Percentiles rank a stretch among this genome's conserved stretches.
These are phyloP conservation scores for Petrocephalus schoutedeni DNA, from an alignment of 2,797 vertebrate genomes.

Conservation along the genomic window DNA sequence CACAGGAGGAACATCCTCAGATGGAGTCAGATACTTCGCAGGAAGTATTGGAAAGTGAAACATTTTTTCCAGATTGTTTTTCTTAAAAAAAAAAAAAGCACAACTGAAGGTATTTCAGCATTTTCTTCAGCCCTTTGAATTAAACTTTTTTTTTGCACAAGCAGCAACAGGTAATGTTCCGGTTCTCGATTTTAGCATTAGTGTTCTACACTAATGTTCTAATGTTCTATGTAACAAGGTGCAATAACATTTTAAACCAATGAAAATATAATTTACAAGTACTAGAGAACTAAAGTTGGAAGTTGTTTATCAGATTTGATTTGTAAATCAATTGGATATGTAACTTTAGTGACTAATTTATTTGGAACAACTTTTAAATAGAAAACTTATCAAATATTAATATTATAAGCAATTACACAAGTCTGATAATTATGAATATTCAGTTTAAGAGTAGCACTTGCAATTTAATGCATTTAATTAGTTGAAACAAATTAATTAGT, in stretches of 20 bases:
- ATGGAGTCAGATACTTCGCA: background rate
- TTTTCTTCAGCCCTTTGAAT: background rate
- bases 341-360: constrained; percentile 1
- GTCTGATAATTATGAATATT: constrained; percentile 9
- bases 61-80: background rate
- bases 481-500: constrained; percentile 46
- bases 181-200: background rate
- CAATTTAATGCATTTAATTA: constrained; percentile 42
- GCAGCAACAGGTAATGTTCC: background rate
- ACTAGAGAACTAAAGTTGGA: background rate
- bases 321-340: background rate
- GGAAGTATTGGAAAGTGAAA: background rate
- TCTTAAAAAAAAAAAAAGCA: background rate
- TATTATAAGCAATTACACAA: background rate
- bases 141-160: background rate
- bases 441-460: constrained; percentile 6
- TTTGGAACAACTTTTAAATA: background rate
- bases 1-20: background rate
- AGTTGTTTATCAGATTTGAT: background rate
- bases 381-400: constrained; percentile 4
- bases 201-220: background rate
- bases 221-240: background rate
- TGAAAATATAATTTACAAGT: background rate
- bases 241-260: background rate
- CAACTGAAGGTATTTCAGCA: background rate